These are phyloP conservation scores for Mesitornis unicolor DNA, from an alignment of 2,113 vertebrate genomes.

Conservation along the genomic window DNA sequence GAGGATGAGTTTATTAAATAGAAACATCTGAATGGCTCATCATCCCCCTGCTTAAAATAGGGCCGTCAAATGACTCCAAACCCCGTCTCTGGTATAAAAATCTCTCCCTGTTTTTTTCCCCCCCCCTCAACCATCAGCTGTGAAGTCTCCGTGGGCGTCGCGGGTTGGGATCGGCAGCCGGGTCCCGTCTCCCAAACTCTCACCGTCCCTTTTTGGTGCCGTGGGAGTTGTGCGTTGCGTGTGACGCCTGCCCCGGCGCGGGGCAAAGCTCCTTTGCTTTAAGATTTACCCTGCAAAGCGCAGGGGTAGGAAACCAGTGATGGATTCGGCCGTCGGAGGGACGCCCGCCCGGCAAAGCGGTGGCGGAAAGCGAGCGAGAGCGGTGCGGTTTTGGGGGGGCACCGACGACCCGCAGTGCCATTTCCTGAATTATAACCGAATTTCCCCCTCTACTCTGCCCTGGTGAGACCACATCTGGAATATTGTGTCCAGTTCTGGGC, in stretches of 20 bases:
- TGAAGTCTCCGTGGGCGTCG: not conserved
- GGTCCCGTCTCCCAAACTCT: not conserved
- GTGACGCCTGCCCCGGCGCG: rapidly evolving
- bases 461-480: too few relatives aligned
- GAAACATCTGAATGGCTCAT: not conserved
- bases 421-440: not conserved
- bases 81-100: not conserved
- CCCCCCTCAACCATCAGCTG: rapidly evolving
- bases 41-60: not conserved
- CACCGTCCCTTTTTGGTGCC: rapidly evolving
- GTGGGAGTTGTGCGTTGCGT: not conserved
- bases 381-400: rapidly evolving
- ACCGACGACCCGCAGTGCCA: rapidly evolving
- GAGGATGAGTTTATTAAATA: not conserved
- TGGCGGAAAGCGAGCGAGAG: not conserved
- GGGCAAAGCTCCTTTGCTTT: not conserved
- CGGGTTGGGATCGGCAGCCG: rapidly evolving
- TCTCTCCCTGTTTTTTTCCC: not conserved
- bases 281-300: too few relatives aligned
- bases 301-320: not conserved
- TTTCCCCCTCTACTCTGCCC: too few relatives aligned
- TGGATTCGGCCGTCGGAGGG: not conserved
- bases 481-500: too few relatives aligned
- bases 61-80: not conserved
- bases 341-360: rapidly evolving